These are phyloP conservation scores for Drosophila subpulchrella DNA, from an alignment of 1,140 invertebrate genomes.

Conservation along the genomic window DNA sequence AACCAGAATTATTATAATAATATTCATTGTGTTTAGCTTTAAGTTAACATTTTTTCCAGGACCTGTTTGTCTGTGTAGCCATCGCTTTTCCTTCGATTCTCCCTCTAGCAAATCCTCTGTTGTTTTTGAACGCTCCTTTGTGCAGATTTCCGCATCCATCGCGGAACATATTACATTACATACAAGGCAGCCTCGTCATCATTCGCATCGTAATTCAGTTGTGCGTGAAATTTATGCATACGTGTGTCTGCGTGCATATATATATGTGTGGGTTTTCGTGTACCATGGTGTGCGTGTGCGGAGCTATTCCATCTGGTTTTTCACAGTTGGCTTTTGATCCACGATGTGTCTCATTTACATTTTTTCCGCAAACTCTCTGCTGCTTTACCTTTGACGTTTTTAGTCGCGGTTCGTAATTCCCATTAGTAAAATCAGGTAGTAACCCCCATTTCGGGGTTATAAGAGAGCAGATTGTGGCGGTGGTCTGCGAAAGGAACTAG, in stretches of 20 bases:
- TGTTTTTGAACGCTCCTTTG: constrained; percentile 58
- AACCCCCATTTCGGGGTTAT: no score
- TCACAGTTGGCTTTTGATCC: constrained; percentile 42
- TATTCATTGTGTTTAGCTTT: no score
- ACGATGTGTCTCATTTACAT: constrained; percentile 53
- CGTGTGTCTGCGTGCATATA: constrained; percentile 23
- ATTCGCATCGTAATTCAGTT: constrained; percentile 64
- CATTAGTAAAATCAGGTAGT: constrained; percentile 10
- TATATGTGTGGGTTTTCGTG: not conserved
- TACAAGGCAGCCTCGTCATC: constrained; percentile 39
- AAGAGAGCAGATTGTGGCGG: not conserved
- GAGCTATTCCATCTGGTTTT: constrained; percentile 37
- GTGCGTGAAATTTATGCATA: constrained; percentile 77
- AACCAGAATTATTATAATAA: no score
- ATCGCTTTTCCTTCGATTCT: not conserved
- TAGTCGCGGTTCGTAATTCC: constrained; percentile 22
- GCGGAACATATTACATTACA: constrained; percentile 46
- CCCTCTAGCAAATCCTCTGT: not conserved
- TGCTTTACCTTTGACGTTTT: constrained; percentile 29
- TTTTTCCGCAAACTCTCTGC: constrained; percentile 19
- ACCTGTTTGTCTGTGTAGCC: not conserved
- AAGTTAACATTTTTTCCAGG: not conserved
- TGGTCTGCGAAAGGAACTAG: not conserved
- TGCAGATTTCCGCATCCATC: constrained; percentile 73
- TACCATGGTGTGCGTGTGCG: constrained; percentile 3